Evolutionary conservation across 2,797 vertebrate genomes (phyloP), one percentile per base, ranked within the genome.

Genomic region (Sorex maritimensis): DNA sequence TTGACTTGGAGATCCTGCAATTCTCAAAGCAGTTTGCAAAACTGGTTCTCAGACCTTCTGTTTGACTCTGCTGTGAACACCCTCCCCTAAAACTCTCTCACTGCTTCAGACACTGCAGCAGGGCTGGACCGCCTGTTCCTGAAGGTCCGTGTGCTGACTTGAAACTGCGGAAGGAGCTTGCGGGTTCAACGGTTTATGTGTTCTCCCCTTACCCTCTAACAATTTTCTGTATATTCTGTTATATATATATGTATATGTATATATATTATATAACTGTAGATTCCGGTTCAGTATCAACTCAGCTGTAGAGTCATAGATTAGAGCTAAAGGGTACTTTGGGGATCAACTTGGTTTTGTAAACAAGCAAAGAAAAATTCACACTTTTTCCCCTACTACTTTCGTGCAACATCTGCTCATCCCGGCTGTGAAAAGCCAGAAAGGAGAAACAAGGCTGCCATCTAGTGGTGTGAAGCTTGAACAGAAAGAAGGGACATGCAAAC

Each of bases 401-500:
- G 23, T 28, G 34, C 63, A 67, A 41, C 1, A 0, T 75, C 14
- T 78, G 1, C 52, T 1, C 7, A n/a, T 24, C 26, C 14, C 30
- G 2, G 34, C 24, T 17, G 21, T 5, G 13, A 52, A 73, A n/a
- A 3, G 3, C 21, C 17, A 2, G 49, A 92, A 86, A 21, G 0
- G 41, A 95, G 95, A 41, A 79, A 28, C 88, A 81, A 95, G 94
- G 81, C 95, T 97, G 98, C 98, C 98, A 94, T 81, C 97, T 1
- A 55, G 97, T 95, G 98, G 97, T 82, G 6, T 1, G 3, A 34
- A 1, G 0, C 10, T 4, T 72, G 9, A 96, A 86, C 10, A 23
- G 80, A 65, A 9, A 26, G 12, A 28, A 86, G 34, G 38, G 34
- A 17, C 9, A 14, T 84, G 34, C 24, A n/a, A 68, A 72, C 55